These are phyloP conservation scores for Apodemia zela DNA, from an alignment of 2,888 invertebrate species.

Conservation along the genomic window DNA sequence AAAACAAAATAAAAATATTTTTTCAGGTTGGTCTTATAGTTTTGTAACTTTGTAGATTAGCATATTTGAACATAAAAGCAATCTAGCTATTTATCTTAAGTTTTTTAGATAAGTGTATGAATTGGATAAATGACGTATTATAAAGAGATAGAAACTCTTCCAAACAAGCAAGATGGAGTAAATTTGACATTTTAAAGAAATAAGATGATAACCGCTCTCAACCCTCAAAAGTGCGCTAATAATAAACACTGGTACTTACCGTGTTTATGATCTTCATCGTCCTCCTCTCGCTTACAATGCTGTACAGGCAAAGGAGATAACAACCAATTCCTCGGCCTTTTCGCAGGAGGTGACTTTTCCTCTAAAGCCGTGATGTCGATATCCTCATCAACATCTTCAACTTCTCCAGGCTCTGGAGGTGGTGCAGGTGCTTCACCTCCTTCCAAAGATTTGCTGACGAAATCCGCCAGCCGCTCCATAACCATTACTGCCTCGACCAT, in stretches of 20 bases:
- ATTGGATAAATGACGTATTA: too few species aligned
- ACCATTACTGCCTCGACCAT: constrained; percentile 72
- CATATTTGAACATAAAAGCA: too few species aligned
- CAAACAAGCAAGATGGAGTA: too few species aligned
- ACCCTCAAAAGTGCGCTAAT: background rate
- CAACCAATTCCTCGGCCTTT: constrained; percentile 71
- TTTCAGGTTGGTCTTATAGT: too few species aligned
- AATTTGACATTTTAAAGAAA: too few species aligned
- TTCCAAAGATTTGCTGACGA: constrained; percentile 93
- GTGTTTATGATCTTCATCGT: constrained; percentile 67
- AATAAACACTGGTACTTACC: constrained; percentile 44
- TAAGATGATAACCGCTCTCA: too few species aligned
- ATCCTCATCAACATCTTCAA: constrained; percentile 62
- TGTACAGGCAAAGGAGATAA: constrained; percentile 64
- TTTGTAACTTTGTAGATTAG: too few species aligned
- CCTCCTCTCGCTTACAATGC: constrained; percentile 64
- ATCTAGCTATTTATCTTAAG: too few species aligned
- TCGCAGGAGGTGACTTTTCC: constrained; percentile 59
- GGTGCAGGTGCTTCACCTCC: constrained; percentile 76
- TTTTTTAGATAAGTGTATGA: too few species aligned
- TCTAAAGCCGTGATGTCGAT: constrained; percentile 74
- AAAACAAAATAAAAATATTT: too few species aligned
- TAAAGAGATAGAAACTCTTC: too few species aligned
- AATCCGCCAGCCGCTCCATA: constrained; percentile 95
- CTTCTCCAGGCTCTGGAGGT: constrained; percentile 71